Base-by-base conservation (phyloP, 2,888 invertebrate genomes). In the Dorcus hopei region DNA sequence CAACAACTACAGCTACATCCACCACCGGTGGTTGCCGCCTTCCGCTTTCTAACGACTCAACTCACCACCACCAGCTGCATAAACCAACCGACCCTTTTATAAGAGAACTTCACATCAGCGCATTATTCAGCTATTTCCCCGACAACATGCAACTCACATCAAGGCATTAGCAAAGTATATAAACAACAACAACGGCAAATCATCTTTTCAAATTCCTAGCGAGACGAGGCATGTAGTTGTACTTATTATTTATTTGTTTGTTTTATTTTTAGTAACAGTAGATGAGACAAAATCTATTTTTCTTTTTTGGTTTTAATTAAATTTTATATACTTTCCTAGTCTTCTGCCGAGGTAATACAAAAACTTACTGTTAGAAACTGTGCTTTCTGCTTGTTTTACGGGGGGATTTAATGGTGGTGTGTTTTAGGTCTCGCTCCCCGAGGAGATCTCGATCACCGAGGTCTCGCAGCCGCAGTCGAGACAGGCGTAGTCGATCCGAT, bases 401-500 rank as follows among this genome's bases (percentile, higher is more conserved):
- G 38, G 42, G 42, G 33, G 33, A 19, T 52, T 26, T 52, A 38
- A 52, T 52, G 40, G 47, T 54, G 45, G 41, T 61, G 60, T 65
- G 57, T 75, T 74, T 54, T 77, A 79, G 79, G 72, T 79, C 78
- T 38, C 74, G 79, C 57, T 79, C 79, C 19, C 79, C 79, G 45
- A 72, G 79, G 60, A 73, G 79, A 16, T 77, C 77, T 23, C 72
- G 78, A 38, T 75, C 77, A 11, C 76, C 81, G 62, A 78, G 81
- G 62, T 81, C 82, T 47, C 75, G 83, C 63, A 83, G 83, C 65
- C 80, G 82, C 66, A 83, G 83, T 65, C 77, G 82, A 61, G 83
- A 83, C 70, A 79, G 83, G 66, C 78, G 83, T 64, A 83, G 83
- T 74, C 80, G 84, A 65, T 83, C 83, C 52, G 83, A 83, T 69